Evolutionary conservation across 1,140 invertebrate genomes (phyloP).

Genomic region (Tenebrio molitor): DNA sequence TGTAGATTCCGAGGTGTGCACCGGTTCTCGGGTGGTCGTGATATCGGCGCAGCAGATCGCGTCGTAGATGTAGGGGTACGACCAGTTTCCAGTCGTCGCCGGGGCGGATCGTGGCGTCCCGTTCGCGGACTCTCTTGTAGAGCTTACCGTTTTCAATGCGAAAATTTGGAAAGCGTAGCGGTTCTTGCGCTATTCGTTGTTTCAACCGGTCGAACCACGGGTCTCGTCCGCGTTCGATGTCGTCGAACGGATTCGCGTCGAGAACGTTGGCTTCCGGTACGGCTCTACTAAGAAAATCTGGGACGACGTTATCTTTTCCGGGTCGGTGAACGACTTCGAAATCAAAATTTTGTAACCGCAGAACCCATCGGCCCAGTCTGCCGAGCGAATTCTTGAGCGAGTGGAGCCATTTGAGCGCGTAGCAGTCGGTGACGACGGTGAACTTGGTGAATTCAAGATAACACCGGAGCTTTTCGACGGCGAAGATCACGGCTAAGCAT

Average conservation of each 20-base stretch:
- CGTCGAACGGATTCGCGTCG: neutral
- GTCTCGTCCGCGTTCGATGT: neutral
- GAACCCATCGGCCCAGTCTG: constrained; percentile 65
- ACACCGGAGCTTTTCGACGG: constrained; percentile 61
- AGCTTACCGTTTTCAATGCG: neutral
- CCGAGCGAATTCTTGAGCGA: constrained; percentile 45
- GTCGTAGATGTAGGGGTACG: constrained; percentile 7
- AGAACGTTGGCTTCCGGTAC: constrained; percentile 35
- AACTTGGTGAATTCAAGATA: constrained; percentile 63
- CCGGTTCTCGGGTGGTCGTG: neutral
- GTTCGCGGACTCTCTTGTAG: neutral
- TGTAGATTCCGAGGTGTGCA: constrained; percentile 13
- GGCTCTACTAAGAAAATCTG: constrained; percentile 57
- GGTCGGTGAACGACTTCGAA: constrained; percentile 64
- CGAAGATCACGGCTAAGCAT: constrained; percentile 65
- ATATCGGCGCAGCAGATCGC: neutral
- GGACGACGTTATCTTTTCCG: constrained; percentile 61
- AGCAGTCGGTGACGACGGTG: constrained; percentile 54
- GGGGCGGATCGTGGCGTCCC: neutral
- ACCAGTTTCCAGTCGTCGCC: constrained; percentile 8
- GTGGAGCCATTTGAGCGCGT: constrained; percentile 1
- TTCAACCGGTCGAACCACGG: neutral
- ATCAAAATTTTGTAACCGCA: constrained; percentile 64
- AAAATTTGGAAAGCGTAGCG: neutral
- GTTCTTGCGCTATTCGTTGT: neutral